Evolutionary conservation across 2,113 vertebrate genomes (phyloP).

Genomic region (Solea senegalensis): DNA sequence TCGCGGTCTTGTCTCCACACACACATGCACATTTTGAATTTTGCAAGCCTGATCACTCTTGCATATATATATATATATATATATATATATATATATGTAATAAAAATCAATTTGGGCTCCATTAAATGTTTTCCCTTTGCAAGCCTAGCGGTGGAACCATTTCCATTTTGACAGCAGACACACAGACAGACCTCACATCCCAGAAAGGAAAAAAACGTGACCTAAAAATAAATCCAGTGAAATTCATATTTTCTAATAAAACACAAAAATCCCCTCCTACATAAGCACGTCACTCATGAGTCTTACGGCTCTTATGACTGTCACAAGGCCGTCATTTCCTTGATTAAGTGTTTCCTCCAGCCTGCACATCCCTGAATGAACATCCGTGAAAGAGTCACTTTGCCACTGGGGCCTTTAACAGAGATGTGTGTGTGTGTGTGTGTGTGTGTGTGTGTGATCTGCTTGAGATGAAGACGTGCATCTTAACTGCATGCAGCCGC

Average conservation of each 20-base stretch:
- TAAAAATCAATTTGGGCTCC: conserved; percentile 10
- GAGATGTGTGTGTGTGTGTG: not conserved
- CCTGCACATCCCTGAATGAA: not conserved
- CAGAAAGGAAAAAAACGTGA: not conserved
- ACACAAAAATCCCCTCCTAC: not conserved
- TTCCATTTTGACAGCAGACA: conserved; percentile 5
- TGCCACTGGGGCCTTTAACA: conserved; percentile 5
- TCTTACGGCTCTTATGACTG: conserved; percentile 25
- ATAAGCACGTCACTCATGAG: conserved; percentile 15
- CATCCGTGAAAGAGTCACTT: conserved; percentile 14
- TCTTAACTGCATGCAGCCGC: conserved; percentile 7
- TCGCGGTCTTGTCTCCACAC: conserved; percentile 33
- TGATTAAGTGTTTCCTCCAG: conserved; percentile 15
- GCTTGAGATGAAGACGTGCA: not conserved
- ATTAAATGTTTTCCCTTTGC: conserved; percentile 4
- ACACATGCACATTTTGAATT: conserved; percentile 20
- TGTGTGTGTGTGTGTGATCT: conserved; percentile 8
- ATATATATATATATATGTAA: not conserved
- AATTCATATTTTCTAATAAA: conserved; percentile 19
- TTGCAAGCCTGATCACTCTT: conserved; percentile 18
- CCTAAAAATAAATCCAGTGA: conserved; percentile 15
- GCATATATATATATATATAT: conserved; percentile 4
- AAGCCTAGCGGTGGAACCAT: not conserved
- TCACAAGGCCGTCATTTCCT: conserved; percentile 36
- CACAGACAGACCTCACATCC: conserved; percentile 5